phyloP scores from a whole-genome alignment of 2,113 vertebrate genomes.

The Bagarius yarrelli region DNA sequence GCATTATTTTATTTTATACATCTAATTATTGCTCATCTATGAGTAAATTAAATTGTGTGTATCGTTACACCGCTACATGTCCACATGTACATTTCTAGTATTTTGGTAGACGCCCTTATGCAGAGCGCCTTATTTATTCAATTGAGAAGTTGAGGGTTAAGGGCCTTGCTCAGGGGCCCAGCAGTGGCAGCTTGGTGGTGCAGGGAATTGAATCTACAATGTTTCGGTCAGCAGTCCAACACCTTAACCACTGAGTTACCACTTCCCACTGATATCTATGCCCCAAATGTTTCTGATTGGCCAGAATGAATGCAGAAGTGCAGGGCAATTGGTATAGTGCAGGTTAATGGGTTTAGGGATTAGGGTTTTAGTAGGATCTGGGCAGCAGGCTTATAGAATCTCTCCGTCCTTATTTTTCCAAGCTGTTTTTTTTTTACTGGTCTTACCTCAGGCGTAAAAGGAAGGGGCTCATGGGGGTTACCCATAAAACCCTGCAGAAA shows the following conservation, averaged over 20 bases:
- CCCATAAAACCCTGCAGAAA: constrained; percentile 68
- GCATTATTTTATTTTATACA: background rate
- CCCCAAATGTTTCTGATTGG: background rate
- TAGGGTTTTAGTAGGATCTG: constrained; percentile 12
- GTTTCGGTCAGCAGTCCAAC: too few species aligned
- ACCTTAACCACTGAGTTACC: too few species aligned
- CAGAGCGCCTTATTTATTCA: too few species aligned
- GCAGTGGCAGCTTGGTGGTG: too few species aligned
- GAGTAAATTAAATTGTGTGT: background rate
- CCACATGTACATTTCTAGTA: too few species aligned
- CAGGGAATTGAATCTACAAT: too few species aligned
- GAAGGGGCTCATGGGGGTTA: constrained; percentile 65
- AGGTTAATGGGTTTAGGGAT: constrained; percentile 52
- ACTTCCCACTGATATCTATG: too few species aligned
- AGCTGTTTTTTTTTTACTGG: constrained; percentile 5
- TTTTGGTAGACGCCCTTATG: too few species aligned
- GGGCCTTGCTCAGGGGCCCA: too few species aligned
- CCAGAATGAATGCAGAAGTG: background rate
- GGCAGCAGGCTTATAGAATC: constrained; percentile 61
- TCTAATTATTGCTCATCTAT: background rate
- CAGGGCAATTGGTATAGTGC: constrained; percentile 46
- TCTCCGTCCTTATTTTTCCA: constrained; percentile 33
- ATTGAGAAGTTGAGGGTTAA: too few species aligned
- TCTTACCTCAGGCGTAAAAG: constrained; percentile 72
- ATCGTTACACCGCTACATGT: too few species aligned